Base-by-base conservation (phyloP, 2,113 vertebrate species). In the Montifringilla adamsi region DNA sequence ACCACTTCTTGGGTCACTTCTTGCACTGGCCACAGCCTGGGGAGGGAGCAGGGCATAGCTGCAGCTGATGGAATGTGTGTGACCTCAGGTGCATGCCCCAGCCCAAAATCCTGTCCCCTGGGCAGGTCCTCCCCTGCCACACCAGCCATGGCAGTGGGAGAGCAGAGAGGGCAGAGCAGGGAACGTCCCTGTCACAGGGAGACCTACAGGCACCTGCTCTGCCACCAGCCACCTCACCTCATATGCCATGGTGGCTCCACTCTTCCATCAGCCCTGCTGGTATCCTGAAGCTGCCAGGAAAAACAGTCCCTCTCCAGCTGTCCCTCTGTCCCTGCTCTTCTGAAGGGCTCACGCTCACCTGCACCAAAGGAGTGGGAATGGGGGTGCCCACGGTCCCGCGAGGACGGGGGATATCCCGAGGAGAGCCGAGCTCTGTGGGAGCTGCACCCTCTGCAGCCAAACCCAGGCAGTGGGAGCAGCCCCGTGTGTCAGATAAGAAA, bases 51-150 rank as follows among this genome's bases (percentile, higher is more conserved):
- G 1, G 1, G 37, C 37, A 3, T 4, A 9, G 6, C 56, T 53
- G 15, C 0, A 1, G 43, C 50, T 2, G 0, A 2, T 5, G 80
- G 24, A 7, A 10, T 0, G 3, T 6, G 50, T 53, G 31, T 2
- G 3, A 16, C 9, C 31, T 19, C 62, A 17, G 41, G 17, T 5
- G 14, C 24, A 2, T 0, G 3, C 3, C 33, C 39, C 83, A 47
- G 28, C 37, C 56, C 67, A 1, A 79, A 35, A n/a, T 17, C 53
- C 37, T 44, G 15, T 17, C 15, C 47, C 37, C 8, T 58, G 49
- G 55, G 30, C 41, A 21, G 33, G 20, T 31, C 55, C 69, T 35
- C 33, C 72, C 44, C 55, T 3, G 19, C 55, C 30, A 2, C 52
- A 27, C 5, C 10, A 10, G 78, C 44, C n/a, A 5, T 1, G 22